Percentiles rank a stretch among this genome's conserved stretches.
These are phyloP conservation scores for Nannoperca australis DNA, from an alignment of 2,797 vertebrate species.

Conservation along the genomic window DNA sequence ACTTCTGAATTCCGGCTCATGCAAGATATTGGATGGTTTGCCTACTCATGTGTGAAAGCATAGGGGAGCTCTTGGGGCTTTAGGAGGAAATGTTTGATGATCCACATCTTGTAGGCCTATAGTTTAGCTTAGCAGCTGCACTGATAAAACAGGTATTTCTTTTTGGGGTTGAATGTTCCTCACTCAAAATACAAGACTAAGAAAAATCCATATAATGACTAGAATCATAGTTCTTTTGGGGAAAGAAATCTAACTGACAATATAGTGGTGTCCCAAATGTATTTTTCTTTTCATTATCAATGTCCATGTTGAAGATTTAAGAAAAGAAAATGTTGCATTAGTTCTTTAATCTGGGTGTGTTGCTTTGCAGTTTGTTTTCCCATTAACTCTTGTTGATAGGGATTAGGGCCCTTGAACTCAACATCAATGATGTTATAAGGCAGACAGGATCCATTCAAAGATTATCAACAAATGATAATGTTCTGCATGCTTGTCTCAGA, in stretches of 20 bases:
- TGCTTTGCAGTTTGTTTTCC: conserved; percentile 51
- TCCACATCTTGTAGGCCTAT: conserved; percentile 52
- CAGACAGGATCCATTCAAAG: conserved; percentile 57
- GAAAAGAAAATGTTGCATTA: conserved; percentile 3
- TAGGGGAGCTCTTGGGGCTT: conserved; percentile 49
- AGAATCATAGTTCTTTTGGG: not conserved
- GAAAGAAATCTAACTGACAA: not conserved
- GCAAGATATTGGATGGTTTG: conserved; percentile 66
- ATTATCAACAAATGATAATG: conserved; percentile 62
- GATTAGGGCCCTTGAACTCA: conserved; percentile 64
- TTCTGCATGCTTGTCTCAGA: conserved; percentile 44
- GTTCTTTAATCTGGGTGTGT: conserved; percentile 28
- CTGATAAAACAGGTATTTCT: conserved; percentile 33
- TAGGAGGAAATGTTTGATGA: conserved; percentile 61
- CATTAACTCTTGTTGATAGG: conserved; percentile 62
- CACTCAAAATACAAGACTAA: conserved; percentile 10
- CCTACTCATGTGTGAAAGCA: conserved; percentile 70
- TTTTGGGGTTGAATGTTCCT: conserved; percentile 14
- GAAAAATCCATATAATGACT: conserved; percentile 9
- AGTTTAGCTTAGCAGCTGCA: conserved; percentile 47
- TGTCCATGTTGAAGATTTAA: conserved; percentile 10
- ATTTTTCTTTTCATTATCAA: not conserved
- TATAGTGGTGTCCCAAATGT: not conserved
- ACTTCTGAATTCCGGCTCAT: conserved; percentile 50
- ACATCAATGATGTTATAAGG: conserved; percentile 65